Percentiles rank a stretch among this genome's conserved stretches.
phyloP scores from a whole-genome alignment of 2,797 vertebrate species.

The Catostomus latipinnis region DNA sequence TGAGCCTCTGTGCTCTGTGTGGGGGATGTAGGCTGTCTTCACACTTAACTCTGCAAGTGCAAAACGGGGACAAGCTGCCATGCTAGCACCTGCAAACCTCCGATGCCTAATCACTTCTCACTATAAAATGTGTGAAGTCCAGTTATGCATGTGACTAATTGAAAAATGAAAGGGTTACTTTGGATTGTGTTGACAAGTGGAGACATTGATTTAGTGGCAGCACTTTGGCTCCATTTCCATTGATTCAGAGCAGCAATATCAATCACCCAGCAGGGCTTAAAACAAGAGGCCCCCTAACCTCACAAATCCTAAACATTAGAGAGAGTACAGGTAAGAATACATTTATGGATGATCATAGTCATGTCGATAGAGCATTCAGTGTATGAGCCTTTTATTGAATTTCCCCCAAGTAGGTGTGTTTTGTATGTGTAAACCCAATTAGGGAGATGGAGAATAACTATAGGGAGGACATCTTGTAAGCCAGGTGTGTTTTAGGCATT shows the following conservation, averaged over 20 bases:
- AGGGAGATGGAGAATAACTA: constrained; percentile 77
- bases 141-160: constrained; percentile 71
- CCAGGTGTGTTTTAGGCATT: constrained; percentile 77
- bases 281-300: constrained; percentile 42
- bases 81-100: constrained; percentile 71
- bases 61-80: constrained; percentile 71
- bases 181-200: constrained; percentile 63
- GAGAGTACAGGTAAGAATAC: constrained; percentile 5
- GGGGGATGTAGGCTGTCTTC: constrained; percentile 62
- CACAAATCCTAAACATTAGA: constrained; percentile 32
- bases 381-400: constrained; percentile 31
- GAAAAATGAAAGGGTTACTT: constrained; percentile 62
- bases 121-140: constrained; percentile 74
- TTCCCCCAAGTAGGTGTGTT: constrained; percentile 66
- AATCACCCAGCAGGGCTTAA: constrained; percentile 34
- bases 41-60: constrained; percentile 71
- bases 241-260: constrained; percentile 58
- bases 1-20: constrained; percentile 48
- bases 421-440: constrained; percentile 71
- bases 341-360: constrained; percentile 10
- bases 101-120: constrained; percentile 76
- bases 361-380: constrained; percentile 50
- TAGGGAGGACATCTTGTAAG: constrained; percentile 79
- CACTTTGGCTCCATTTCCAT: constrained; percentile 49
- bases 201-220: constrained; percentile 51